A percentile compares a stretch with the other conserved stretches of the same genome.
Evolutionary conservation across 1,140 invertebrate species (phyloP).

Genomic region (Magallana angulata): DNA sequence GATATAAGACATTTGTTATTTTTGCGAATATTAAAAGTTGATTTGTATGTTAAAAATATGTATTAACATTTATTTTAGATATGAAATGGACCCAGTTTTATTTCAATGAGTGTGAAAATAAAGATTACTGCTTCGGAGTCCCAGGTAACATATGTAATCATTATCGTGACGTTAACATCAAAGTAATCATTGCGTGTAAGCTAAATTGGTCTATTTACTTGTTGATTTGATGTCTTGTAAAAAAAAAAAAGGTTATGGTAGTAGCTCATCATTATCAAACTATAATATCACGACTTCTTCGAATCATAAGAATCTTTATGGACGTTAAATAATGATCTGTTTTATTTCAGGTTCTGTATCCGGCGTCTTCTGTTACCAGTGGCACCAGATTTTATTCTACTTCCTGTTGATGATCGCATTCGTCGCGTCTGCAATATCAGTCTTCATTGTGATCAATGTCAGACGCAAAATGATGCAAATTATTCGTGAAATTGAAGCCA

Average conservation of each 20-base stretch:
- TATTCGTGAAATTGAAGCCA: slow-evolving; percentile 46
- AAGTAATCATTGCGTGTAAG: no score
- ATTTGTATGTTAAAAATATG: background rate
- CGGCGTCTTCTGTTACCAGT: slow-evolving; percentile 25
- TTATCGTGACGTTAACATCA: no score
- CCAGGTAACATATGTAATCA: slow-evolving; percentile 32
- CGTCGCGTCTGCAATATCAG: slow-evolving; percentile 34
- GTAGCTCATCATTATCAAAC: no score
- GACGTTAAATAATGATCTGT: no score
- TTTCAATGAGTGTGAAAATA: slow-evolving; percentile 45
- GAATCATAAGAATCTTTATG: no score
- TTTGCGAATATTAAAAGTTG: background rate
- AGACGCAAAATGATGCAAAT: slow-evolving; percentile 47
- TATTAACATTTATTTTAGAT: slow-evolving; percentile 34
- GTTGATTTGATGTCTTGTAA: no score
- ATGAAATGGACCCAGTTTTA: slow-evolving; percentile 41
- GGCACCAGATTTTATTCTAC: slow-evolving; percentile 49
- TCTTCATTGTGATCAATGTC: slow-evolving; percentile 46
- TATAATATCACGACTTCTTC: no score
- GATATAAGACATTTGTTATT: no score
- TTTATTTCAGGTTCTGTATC: slow-evolving; percentile 19
- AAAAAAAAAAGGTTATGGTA: no score
- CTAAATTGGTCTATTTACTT: no score
- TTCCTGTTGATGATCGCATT: slow-evolving; percentile 40
- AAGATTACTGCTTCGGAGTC: slow-evolving; percentile 39